Evolutionary conservation across 2,797 vertebrate genomes (phyloP).

Genomic region (Anisognathus igniventris): DNA sequence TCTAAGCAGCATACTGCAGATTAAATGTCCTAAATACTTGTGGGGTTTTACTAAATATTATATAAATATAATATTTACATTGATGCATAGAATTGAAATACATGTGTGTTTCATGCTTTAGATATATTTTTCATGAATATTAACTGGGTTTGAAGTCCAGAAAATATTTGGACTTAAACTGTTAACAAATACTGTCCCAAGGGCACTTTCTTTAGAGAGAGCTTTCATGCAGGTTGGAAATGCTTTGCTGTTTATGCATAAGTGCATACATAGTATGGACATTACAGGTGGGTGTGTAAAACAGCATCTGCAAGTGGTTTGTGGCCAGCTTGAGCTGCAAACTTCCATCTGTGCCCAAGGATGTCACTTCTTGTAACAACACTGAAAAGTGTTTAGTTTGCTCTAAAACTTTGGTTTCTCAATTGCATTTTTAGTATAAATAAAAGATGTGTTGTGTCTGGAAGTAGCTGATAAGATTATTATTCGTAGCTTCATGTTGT

Average conservation of each 20-base stretch:
- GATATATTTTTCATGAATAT: neutral
- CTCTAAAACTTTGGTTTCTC: neutral
- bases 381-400: neutral
- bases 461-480: neutral
- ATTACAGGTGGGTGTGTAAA: neutral
- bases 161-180: neutral
- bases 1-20: neutral
- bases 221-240: neutral
- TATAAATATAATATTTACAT: neutral
- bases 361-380: neutral
- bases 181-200: neutral
- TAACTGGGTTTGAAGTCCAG: neutral
- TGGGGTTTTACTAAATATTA: neutral
- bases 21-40: neutral
- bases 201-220: neutral
- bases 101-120: neutral
- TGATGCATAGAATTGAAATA: neutral
- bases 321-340: neutral
- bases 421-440: neutral
- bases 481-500: neutral
- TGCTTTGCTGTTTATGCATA: neutral
- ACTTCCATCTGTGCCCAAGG: neutral
- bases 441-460: neutral
- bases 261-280: neutral
- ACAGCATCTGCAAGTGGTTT: rapidly evolving